Evolutionary conservation across 2,888 invertebrate genomes (phyloP).

Genomic region (Caenorhabditis doughertyi): DNA sequence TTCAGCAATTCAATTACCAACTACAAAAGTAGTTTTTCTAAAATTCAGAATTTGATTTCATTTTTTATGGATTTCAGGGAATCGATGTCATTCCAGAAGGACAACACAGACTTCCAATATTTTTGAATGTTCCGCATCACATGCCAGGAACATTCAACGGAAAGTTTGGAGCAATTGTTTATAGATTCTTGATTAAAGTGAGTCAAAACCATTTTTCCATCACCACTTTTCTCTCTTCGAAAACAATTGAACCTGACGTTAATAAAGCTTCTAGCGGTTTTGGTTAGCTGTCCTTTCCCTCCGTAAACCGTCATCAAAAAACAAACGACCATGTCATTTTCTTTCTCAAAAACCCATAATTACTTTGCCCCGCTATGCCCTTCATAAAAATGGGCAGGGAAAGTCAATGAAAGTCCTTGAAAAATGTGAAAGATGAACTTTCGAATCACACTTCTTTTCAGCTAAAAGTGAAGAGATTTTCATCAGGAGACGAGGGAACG

Average conservation of each 20-base stretch:
- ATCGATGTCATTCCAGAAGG: slow-evolving; percentile 67
- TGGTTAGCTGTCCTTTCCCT: neutral
- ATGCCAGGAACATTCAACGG: slow-evolving; percentile 69
- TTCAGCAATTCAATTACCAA: slow-evolving; percentile 58
- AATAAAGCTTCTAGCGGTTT: slow-evolving; percentile 32
- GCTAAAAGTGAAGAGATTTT: slow-evolving; percentile 63
- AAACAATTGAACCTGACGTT: slow-evolving; percentile 32
- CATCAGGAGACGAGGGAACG: slow-evolving; percentile 62
- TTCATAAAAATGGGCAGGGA: slow-evolving; percentile 6
- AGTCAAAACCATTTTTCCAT: neutral
- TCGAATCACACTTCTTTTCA: slow-evolving; percentile 14
- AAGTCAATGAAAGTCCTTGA: slow-evolving; percentile 34
- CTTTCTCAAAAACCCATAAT: slow-evolving; percentile 24
- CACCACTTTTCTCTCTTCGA: neutral
- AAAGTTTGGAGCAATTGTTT: slow-evolving; percentile 70
- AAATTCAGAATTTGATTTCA: neutral
- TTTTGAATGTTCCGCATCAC: slow-evolving; percentile 61
- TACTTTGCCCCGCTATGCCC: slow-evolving; percentile 13
- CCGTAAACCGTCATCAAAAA: neutral
- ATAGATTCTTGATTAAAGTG: slow-evolving; percentile 65
- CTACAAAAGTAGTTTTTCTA: slow-evolving; percentile 64
- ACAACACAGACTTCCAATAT: slow-evolving; percentile 60
- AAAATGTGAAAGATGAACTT: neutral
- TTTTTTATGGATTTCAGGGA: slow-evolving; percentile 54
- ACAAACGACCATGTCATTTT: slow-evolving; percentile 32